Evolutionary conservation across 2,113 vertebrate species (phyloP).

Genomic region (Thamnophis sirtalis): DNA sequence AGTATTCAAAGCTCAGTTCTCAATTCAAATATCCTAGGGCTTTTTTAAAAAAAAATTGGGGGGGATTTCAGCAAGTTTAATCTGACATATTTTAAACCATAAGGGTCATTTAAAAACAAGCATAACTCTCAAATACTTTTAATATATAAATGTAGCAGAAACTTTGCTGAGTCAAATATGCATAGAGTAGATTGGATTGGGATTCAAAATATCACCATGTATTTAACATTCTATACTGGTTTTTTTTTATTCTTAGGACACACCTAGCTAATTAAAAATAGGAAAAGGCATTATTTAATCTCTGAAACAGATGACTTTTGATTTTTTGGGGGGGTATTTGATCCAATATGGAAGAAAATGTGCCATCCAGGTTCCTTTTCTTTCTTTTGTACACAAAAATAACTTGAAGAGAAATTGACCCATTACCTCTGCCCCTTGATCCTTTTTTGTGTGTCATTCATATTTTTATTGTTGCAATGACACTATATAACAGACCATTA

Average conservation of each 20-base stretch:
- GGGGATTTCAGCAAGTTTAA: slow-evolving; percentile 53
- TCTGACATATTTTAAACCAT: slow-evolving; percentile 46
- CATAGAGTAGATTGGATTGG: not conserved
- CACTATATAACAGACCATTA: slow-evolving; percentile 40
- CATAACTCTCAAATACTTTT: slow-evolving; percentile 56
- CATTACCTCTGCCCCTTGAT: not conserved
- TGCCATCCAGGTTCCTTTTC: not conserved
- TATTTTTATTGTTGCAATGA: slow-evolving; percentile 52
- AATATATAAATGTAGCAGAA: slow-evolving; percentile 18
- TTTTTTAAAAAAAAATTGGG: slow-evolving; percentile 1
- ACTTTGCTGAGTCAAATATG: slow-evolving; percentile 13
- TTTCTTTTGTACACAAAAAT: slow-evolving; percentile 40
- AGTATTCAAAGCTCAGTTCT: slow-evolving; percentile 45
- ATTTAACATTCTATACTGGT: slow-evolving; percentile 9
- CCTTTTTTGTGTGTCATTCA: slow-evolving; percentile 27
- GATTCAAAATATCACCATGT: slow-evolving; percentile 5
- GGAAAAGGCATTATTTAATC: not conserved
- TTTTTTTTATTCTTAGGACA: slow-evolving; percentile 58
- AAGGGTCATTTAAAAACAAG: slow-evolving; percentile 53
- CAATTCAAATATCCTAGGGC: slow-evolving; percentile 54
- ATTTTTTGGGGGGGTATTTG: not conserved
- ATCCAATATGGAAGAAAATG: not conserved
- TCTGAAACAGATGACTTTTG: not conserved
- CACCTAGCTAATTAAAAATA: slow-evolving; percentile 42
- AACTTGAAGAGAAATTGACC: slow-evolving; percentile 32